These are phyloP conservation scores for Sebastes minor DNA, from an alignment of 2,797 vertebrate species.

Conservation along the genomic window DNA sequence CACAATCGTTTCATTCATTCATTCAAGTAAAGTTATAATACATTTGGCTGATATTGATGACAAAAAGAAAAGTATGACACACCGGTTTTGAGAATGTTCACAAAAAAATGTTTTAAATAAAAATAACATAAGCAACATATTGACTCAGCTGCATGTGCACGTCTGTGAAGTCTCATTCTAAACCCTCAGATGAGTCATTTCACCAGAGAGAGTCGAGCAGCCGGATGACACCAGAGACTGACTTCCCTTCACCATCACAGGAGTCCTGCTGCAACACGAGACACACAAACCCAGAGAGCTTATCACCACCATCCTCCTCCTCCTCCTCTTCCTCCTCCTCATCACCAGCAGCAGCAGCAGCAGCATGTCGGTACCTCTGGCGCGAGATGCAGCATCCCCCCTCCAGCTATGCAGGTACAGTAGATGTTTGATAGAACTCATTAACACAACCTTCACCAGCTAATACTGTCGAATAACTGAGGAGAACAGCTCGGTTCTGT, in stretches of 20 bases:
- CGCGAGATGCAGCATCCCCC: slow-evolving; percentile 59
- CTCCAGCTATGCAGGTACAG: slow-evolving; percentile 91
- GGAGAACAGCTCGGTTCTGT: neutral
- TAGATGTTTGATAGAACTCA: neutral
- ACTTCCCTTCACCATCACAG: slow-evolving; percentile 1
- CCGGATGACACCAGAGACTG: neutral
- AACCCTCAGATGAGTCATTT: slow-evolving; percentile 8
- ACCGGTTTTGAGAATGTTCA: too few species aligned
- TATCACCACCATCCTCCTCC: neutral
- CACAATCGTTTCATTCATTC: too few species aligned
- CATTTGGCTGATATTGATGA: too few species aligned
- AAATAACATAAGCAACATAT: too few species aligned
- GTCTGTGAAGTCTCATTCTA: neutral
- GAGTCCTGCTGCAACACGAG: slow-evolving; percentile 63
- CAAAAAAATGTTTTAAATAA: too few species aligned
- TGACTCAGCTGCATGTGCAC: too few species aligned
- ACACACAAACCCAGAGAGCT: slow-evolving; percentile 14
- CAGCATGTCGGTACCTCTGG: slow-evolving; percentile 71
- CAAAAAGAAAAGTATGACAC: too few species aligned
- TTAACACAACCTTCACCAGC: neutral
- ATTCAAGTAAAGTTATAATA: too few species aligned
- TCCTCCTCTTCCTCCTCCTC: neutral
- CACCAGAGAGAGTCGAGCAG: neutral
- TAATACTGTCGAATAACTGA: neutral
- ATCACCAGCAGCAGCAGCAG: neutral